Evolutionary conservation across 2,113 vertebrate species (phyloP).

Genomic region (Gavialis gangeticus): DNA sequence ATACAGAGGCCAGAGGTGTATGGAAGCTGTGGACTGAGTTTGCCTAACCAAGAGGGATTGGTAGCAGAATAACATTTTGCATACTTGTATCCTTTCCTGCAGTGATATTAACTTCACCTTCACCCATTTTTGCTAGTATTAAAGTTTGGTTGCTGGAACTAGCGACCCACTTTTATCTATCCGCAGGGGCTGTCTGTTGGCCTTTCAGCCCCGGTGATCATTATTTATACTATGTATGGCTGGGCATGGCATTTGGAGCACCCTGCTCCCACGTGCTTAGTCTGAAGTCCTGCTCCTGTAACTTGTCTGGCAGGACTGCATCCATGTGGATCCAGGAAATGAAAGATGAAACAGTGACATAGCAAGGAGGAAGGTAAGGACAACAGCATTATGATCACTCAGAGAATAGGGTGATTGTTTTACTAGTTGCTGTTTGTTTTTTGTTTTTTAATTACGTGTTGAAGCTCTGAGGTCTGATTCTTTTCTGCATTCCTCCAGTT

Average conservation of each 20-base stretch:
- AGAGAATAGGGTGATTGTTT: constrained; percentile 33
- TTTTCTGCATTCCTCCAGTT: not conserved
- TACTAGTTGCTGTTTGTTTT: not conserved
- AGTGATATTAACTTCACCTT: not conserved
- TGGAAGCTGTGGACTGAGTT: not conserved
- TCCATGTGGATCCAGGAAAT: constrained; percentile 49
- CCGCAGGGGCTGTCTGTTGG: constrained; percentile 23
- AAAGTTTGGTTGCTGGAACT: constrained; percentile 4
- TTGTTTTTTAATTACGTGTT: not conserved
- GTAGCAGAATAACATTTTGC: not conserved
- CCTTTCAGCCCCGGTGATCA: constrained; percentile 34
- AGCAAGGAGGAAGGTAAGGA: constrained; percentile 58
- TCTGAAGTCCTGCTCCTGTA: not conserved
- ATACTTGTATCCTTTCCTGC: constrained; percentile 15
- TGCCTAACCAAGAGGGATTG: not conserved
- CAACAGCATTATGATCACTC: not conserved
- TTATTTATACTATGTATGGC: constrained; percentile 65
- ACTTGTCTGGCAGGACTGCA: constrained; percentile 46
- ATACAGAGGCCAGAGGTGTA: not conserved
- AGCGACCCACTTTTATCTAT: not conserved
- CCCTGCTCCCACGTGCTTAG: constrained; percentile 47
- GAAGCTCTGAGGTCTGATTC: not conserved
- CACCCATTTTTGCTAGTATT: not conserved
- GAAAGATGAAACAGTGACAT: constrained; percentile 34
- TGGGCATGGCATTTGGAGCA: constrained; percentile 56